phyloP scores from a whole-genome alignment of 2,888 invertebrate species.

The Polydrusus tereticollis region DNA sequence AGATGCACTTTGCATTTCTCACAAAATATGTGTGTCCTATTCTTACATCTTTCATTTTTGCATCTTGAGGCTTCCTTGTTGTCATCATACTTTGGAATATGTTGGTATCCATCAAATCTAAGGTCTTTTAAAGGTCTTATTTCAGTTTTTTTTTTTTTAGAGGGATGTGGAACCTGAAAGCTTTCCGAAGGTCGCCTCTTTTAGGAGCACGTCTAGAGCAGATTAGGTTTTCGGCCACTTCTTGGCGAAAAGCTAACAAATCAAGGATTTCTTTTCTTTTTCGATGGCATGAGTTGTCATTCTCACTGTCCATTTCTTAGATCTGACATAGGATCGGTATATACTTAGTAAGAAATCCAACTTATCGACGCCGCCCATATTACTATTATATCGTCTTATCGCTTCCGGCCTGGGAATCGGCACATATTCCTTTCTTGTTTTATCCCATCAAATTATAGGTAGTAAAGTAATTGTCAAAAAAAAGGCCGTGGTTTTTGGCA shows the following conservation, averaged over 20 bases:
- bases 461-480: slow-evolving; percentile 54
- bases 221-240: not conserved
- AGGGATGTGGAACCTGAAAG: not conserved
- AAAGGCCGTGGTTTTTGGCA: slow-evolving; percentile 37
- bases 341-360: not conserved
- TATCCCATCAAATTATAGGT: slow-evolving; percentile 37
- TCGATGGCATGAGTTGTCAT: not conserved
- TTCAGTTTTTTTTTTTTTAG: not conserved
- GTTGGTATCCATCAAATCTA: not conserved
- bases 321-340: not conserved
- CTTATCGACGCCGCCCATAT: not conserved
- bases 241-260: not conserved
- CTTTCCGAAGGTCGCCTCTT: not conserved
- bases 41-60: no score
- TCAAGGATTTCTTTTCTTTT: not conserved
- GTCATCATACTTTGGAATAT: not conserved
- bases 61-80: no score
- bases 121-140: not conserved
- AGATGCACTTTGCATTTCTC: not conserved
- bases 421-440: not conserved
- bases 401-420: not conserved
- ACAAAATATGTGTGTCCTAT: no score
- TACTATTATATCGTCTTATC: not conserved
- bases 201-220: not conserved
- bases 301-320: not conserved